Evolutionary conservation across 2,888 invertebrate genomes (phyloP), one percentile per base, ranked within the genome.

Genomic region (Drosophila anomalipes): DNA sequence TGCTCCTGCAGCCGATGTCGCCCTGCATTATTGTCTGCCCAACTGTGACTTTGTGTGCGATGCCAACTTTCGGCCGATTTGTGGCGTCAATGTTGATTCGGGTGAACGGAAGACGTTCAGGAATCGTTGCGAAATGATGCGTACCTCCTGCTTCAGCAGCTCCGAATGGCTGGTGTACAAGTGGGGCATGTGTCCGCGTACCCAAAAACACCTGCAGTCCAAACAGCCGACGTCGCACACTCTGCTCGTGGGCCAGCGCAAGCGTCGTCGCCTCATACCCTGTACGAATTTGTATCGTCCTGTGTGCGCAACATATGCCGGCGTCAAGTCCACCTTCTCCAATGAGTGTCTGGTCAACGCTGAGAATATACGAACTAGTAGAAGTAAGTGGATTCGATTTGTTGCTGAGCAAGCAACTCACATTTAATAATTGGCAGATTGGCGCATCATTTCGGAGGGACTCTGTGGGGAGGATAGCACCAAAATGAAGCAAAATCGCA

Each of bases 301-400:
- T 1, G 91, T 92, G 0, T 92, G 92, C 33, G 92, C 91, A 22
- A 78, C 70, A 52, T 91, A 90, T 22, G 78, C 85, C 16, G 92
- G 89, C 14, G 92, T 92, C 2, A 92, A 92, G 77, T 91, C 92
- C 12, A 91, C 91, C 54, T 92, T 92, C 64, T 77, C 71, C 70
- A 92, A 91, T 53, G 92, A 92, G 76, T 92, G 92, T 22, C 67
- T 91, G 49, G 83, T 92, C 7, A 86, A 90, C 51, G 90, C 91
- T 9, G 92, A 92, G 77, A 91, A 91, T 64, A 74, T 87, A 1
- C 78, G 83, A 54, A 88, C 83, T 6, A 65, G 80, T n/a, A 81
- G 88, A 79, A 86, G 91, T 91, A 70, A 30, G 83, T 3, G 1
- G 7, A 6, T 37, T 4, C 10, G 3, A 0, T 12, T 16, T 10